A percentile compares a stretch with the other conserved stretches of the same genome.
Conservation (phyloP, 1,140 invertebrate genomes). For the Drosophila repleta region DNA sequence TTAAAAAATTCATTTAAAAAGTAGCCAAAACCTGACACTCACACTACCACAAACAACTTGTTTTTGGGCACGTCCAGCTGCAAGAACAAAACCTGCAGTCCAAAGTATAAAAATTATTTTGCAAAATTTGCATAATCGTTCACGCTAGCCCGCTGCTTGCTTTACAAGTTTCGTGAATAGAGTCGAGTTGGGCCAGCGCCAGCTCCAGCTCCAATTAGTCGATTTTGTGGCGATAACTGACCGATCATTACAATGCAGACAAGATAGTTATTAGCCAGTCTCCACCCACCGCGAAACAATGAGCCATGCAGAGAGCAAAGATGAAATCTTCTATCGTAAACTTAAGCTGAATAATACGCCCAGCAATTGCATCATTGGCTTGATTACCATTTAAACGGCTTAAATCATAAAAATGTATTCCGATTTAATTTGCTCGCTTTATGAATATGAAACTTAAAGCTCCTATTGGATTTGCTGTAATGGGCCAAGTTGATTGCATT, state of each 20-base stretch:
- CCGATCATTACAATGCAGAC: slow-evolving; percentile 69
- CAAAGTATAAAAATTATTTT: slow-evolving; percentile 46
- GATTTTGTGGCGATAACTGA: slow-evolving; percentile 73
- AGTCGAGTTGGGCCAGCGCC: no score
- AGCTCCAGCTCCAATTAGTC: slow-evolving; percentile 59
- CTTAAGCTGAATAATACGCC: background rate
- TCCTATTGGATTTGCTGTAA: slow-evolving; percentile 34
- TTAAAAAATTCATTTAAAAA: no score
- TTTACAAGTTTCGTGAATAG: slow-evolving; percentile 22
- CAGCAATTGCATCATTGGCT: slow-evolving; percentile 36
- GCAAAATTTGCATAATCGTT: slow-evolving; percentile 65
- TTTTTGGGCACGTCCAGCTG: slow-evolving; percentile 15
- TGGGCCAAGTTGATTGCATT: slow-evolving; percentile 59
- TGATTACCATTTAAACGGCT: slow-evolving; percentile 3
- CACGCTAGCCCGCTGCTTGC: slow-evolving; percentile 13
- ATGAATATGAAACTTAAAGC: slow-evolving; percentile 37
- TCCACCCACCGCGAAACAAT: slow-evolving; percentile 61
- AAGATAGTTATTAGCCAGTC: slow-evolving; percentile 65
- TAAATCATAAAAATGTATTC: slow-evolving; percentile 3
- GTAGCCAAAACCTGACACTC: background rate
- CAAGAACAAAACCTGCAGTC: slow-evolving; percentile 21
- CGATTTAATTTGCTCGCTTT: slow-evolving; percentile 10
- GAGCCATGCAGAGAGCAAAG: slow-evolving; percentile 3
- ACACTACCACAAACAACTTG: slow-evolving; percentile 23
- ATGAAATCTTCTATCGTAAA: background rate